phyloP scores from a whole-genome alignment of 2,888 invertebrate species.

The Zygaena filipendulae region DNA sequence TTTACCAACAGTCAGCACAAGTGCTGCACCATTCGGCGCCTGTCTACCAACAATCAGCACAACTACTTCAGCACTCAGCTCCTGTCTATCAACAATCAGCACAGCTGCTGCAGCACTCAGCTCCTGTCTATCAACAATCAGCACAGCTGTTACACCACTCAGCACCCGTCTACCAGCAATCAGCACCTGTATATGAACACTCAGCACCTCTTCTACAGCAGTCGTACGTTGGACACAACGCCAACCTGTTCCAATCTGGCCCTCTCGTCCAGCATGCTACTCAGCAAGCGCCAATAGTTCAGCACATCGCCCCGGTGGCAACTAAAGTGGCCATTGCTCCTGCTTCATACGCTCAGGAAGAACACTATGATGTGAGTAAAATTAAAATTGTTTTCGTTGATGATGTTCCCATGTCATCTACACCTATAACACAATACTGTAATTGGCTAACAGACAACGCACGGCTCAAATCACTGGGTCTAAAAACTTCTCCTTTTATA shows the following conservation, averaged over 20 bases:
- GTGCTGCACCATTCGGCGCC: slow-evolving; percentile 8
- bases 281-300: slow-evolving; percentile 28
- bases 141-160: slow-evolving; percentile 9
- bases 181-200: slow-evolving; percentile 20
- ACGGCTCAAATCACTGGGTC: too few relatives aligned
- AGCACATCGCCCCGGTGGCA: slow-evolving; percentile 22
- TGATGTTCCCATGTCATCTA: too few relatives aligned
- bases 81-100: slow-evolving; percentile 21
- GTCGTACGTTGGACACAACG: slow-evolving; percentile 20
- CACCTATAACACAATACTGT: too few relatives aligned
- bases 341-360: slow-evolving; percentile 25
- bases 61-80: slow-evolving; percentile 10
- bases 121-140: slow-evolving; percentile 14
- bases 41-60: slow-evolving; percentile 3
- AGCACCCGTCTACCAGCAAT: slow-evolving; percentile 7
- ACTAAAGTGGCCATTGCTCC: slow-evolving; percentile 26
- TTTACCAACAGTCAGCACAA: slow-evolving; percentile 16
- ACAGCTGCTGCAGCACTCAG: slow-evolving; percentile 18
- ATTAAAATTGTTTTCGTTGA: too few relatives aligned
- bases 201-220: slow-evolving; percentile 19
- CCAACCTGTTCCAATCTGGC: slow-evolving; percentile 23
- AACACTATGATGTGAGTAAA: slow-evolving; percentile 27
- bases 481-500: too few relatives aligned
- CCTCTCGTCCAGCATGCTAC: slow-evolving; percentile 29
- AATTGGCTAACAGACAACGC: too few relatives aligned